Base-by-base conservation (phyloP, 2,113 vertebrate species). In the Spermophilus dauricus region DNA sequence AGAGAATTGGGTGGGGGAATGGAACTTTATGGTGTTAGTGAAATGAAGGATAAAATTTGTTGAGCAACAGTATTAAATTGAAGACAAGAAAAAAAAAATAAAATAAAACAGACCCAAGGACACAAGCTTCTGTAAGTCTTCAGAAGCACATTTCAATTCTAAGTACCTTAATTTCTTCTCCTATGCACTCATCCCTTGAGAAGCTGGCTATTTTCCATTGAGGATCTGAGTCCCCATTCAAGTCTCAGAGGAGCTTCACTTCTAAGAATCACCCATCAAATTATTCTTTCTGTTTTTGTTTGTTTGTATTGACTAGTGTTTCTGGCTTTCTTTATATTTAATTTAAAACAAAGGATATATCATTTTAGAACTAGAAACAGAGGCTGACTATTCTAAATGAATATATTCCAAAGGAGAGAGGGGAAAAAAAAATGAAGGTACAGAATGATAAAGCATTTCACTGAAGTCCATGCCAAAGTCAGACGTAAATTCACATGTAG, bases 281-380 rank as follows among this genome's bases (percentile, higher is more conserved):
- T 81, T 75, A 65, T 72, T 42, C 17, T 28, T 87, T 84, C 80
- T 53, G 7, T 56, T 82, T 65, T 76, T 51, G 86, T 87, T 58
- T 81, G 8, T 58, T 92, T 77, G 24, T 58, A 78, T 72, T 86
- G 32, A 83, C 32, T 80, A 92, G 9, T 75, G 26, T 8, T 90
- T 86, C 58, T 85, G 10, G 13, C 4, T 92, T 96, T 94, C 24
- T 90, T 90, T 28, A 48, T 39, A 94, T 72, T 95, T 96, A 82
- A 82, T 45, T 72, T 86, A 88, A 84, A 82, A 76, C 10, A 67
- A 93, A 81, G 11, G 4, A 88, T 45, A 51, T 48, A 3, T 51
- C 32, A 76, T 91, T 94, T 86, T 94, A 61, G 24, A 76, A 86
- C 83, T 45, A 37, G 6, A 93, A 91, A 82, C 2, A 45, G 20